Evolutionary conservation across 64 coral and sea anemone species (phyloP).

Genomic region (Montipora capricornis): DNA sequence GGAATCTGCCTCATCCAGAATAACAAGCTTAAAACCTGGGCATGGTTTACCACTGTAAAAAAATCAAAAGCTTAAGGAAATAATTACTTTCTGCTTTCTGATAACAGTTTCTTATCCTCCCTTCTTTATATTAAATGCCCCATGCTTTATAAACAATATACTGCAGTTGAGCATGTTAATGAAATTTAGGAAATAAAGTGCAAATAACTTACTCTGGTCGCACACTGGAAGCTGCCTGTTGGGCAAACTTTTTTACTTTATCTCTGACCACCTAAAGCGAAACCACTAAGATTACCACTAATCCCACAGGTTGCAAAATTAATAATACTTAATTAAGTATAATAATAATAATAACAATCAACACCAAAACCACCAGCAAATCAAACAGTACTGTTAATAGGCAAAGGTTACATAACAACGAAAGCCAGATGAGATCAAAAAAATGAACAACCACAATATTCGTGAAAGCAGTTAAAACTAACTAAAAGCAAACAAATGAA

Average conservation of each 20-base stretch:
- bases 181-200: too few relatives aligned
- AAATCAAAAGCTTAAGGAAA: neutral
- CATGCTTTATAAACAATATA: too few relatives aligned
- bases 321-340: too few relatives aligned
- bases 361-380: too few relatives aligned
- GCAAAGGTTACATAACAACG: too few relatives aligned
- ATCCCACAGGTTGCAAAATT: too few relatives aligned
- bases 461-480: too few relatives aligned
- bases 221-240: constrained; percentile 75
- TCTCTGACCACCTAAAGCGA: constrained; percentile 84
- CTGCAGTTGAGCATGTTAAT: neutral
- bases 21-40: constrained; percentile 94
- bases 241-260: constrained; percentile 97
- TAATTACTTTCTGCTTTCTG: neutral
- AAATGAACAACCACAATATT: too few relatives aligned
- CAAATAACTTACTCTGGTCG: constrained; percentile 80
- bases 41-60: constrained; percentile 90
- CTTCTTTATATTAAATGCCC: neutral
- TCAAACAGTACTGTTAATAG: too few relatives aligned
- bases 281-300: neutral
- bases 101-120: neutral
- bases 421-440: too few relatives aligned
- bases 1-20: constrained; percentile 97
- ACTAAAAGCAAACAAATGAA: too few relatives aligned
- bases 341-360: too few relatives aligned